phyloP scores from a whole-genome alignment of 2,113 vertebrate species.

The Thermophis baileyi region DNA sequence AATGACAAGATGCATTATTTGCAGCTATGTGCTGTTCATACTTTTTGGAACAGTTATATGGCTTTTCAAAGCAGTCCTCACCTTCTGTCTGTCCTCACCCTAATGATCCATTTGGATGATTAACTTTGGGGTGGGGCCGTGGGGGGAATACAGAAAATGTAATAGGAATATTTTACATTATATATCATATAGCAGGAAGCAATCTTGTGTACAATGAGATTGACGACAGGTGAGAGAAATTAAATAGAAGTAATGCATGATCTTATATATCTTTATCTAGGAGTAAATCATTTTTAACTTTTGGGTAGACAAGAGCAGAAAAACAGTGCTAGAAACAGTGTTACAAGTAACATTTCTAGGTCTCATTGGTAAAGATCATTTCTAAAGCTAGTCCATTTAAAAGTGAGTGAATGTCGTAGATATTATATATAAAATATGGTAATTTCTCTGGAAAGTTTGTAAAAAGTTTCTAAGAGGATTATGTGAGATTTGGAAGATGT shows the following conservation, averaged over 20 bases:
- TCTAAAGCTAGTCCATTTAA: neutral
- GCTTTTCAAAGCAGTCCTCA: neutral
- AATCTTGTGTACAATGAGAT: neutral
- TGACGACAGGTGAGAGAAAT: neutral
- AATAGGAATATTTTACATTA: neutral
- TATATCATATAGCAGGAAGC: neutral
- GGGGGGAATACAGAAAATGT: neutral
- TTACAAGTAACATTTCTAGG: neutral
- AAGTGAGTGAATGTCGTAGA: neutral
- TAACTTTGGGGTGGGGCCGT: neutral
- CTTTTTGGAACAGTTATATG: neutral
- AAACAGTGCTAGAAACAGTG: neutral
- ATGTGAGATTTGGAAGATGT: neutral
- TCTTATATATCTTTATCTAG: neutral
- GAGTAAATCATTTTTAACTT: neutral
- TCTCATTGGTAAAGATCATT: neutral
- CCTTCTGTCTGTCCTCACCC: neutral
- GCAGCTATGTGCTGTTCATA: neutral
- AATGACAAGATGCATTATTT: slow-evolving; percentile 19
- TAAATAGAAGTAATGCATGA: neutral
- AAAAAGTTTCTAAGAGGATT: neutral
- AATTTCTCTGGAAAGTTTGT: neutral
- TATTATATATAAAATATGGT: neutral
- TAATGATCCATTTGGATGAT: neutral
- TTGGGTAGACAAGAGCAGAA: neutral